A percentile compares a stretch with the other conserved stretches of the same genome.
Evolutionary conservation across 2,113 vertebrate genomes (phyloP).

Genomic region (Semnopithecus entellus): DNA sequence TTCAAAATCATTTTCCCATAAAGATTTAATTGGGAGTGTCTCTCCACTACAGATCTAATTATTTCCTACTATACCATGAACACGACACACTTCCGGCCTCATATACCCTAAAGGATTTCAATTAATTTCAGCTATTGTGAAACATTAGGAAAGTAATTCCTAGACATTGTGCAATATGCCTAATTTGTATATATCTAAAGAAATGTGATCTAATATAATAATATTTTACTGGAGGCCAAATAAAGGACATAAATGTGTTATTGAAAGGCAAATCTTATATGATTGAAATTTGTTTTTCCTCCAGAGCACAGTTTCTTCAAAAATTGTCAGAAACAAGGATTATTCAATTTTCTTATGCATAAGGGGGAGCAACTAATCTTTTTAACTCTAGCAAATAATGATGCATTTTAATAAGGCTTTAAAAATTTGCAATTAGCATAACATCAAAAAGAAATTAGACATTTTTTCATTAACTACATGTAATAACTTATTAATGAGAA

Average conservation of each 20-base stretch:
- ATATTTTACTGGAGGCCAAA: slow-evolving; percentile 75
- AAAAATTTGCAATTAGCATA: slow-evolving; percentile 59
- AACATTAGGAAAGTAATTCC: slow-evolving; percentile 74
- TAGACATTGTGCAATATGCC: slow-evolving; percentile 65
- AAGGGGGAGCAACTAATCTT: slow-evolving; percentile 46
- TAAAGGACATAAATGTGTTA: slow-evolving; percentile 73
- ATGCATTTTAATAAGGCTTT: slow-evolving; percentile 72
- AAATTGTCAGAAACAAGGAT: slow-evolving; percentile 45
- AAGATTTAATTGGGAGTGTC: slow-evolving; percentile 72
- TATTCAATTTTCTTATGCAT: slow-evolving; percentile 53
- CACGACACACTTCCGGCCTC: slow-evolving; percentile 67
- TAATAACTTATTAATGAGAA: slow-evolving; percentile 63
- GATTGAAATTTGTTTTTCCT: slow-evolving; percentile 74
- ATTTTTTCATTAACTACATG: slow-evolving; percentile 54
- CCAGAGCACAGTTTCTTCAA: slow-evolving; percentile 52
- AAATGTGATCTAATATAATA: slow-evolving; percentile 69
- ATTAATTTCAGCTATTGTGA: slow-evolving; percentile 70
- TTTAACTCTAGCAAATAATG: slow-evolving; percentile 70
- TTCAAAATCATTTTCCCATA: slow-evolving; percentile 75
- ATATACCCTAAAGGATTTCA: slow-evolving; percentile 73
- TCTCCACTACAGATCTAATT: slow-evolving; percentile 69
- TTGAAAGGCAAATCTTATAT: slow-evolving; percentile 73
- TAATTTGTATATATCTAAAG: slow-evolving; percentile 73
- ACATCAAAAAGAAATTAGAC: slow-evolving; percentile 56
- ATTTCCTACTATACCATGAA: slow-evolving; percentile 55